These are phyloP conservation scores for Gymnocypris eckloni DNA, from an alignment of 2,797 vertebrate genomes.

Conservation along the genomic window DNA sequence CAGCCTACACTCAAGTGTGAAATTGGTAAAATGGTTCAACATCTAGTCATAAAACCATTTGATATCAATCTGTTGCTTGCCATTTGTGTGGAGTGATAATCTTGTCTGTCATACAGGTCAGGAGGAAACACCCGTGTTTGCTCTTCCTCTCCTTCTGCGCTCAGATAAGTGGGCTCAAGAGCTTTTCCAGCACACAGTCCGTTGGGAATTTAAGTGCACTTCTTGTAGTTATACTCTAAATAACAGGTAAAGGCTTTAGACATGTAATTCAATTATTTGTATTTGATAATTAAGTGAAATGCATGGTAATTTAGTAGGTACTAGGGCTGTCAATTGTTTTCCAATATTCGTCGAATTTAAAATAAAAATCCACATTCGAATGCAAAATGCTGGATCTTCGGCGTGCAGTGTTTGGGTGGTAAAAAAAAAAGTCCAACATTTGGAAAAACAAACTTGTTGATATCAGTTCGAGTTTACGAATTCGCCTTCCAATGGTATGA, in stretches of 20 bases:
- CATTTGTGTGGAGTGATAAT: not conserved
- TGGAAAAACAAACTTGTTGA: too few species aligned
- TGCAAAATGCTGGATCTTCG: too few species aligned
- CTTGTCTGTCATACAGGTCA: constrained; percentile 74
- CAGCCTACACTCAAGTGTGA: constrained; percentile 83
- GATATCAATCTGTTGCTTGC: not conserved
- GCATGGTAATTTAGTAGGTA: not conserved
- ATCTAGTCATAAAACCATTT: not conserved
- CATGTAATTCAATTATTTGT: not conserved
- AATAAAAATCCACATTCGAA: too few species aligned
- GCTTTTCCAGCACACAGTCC: constrained; percentile 82
- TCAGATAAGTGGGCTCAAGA: constrained; percentile 78
- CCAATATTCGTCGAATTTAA: too few species aligned
- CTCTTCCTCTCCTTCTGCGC: constrained; percentile 84
- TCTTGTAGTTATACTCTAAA: constrained; percentile 79
- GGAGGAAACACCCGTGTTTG: constrained; percentile 88
- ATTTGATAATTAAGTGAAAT: not conserved
- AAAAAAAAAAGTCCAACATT: too few species aligned
- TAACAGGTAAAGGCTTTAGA: constrained; percentile 73
- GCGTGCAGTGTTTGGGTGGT: too few species aligned
- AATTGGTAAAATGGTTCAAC: constrained; percentile 81
- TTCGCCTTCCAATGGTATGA: too few species aligned
- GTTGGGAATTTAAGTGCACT: constrained; percentile 86
- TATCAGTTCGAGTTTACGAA: too few species aligned
- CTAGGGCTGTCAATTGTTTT: too few species aligned